Evolutionary conservation across 1,140 invertebrate genomes (phyloP), one percentile per base, ranked within the genome.

Genomic region (Carposina sasakii): DNA sequence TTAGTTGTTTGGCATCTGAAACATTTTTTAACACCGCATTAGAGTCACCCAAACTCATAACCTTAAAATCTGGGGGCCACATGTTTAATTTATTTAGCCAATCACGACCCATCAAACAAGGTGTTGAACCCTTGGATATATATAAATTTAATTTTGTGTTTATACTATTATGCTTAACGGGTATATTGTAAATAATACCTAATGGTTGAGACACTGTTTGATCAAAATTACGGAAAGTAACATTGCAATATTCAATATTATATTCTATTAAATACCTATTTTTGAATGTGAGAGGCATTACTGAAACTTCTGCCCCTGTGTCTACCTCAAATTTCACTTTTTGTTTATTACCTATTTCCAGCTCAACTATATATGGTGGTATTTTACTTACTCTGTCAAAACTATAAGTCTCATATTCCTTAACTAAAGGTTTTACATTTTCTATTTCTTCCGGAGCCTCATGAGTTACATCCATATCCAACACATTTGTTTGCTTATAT

Each of bases 301-400:
- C 16, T 8, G 24, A 30, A 10, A 39, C 36, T 12, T 28, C 41
- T 16, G 41, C 15, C 8, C 41, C 41, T 17, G 41, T 43, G 26
- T 43, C 41, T 17, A 43, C 19, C 28, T 43, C 17, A 31, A 43
- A 43, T 2, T 30, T 21, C 1, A 43, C n/a, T n/a, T n/a, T n/a
- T 2, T 3, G 12, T 17, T 17, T 17, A 17, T 10, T 17, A 17
- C 31, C 17, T 1, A 43, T 19, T 30, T 15, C 3, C 8, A 26
- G 17, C 17, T 15, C 21, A 15, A 43, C 10, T 3, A 22, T 30
- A 16, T 30, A 21, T 10, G 41, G 41, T 30, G 41, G 41, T 43
- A 30, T 30, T 19, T 21, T 43, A 43, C 26, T 30, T 43, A 30
- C 26, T 30, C 31, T 43, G 12, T 30, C 24, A 30, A 8, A 3